A percentile compares a stretch with the other conserved stretches of the same genome.
Evolutionary conservation across 1,140 invertebrate genomes (phyloP).

Genomic region (Plodia interpunctella): DNA sequence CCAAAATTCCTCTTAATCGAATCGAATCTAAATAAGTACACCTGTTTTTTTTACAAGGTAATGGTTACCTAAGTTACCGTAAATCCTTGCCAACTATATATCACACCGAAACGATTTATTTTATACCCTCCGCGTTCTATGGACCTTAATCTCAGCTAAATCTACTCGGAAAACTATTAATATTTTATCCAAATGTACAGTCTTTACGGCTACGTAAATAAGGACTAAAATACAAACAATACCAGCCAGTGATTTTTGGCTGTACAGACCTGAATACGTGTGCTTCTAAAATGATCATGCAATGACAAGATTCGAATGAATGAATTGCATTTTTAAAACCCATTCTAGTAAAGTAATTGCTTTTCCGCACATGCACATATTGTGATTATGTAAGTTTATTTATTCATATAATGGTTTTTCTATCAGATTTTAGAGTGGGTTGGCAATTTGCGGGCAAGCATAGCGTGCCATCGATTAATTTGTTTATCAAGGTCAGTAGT

Average conservation of each 20-base stretch:
- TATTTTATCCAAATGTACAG: neutral
- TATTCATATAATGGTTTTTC: no score
- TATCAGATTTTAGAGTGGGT: no score
- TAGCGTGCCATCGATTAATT: no score
- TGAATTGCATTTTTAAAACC: neutral
- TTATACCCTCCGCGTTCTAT: neutral
- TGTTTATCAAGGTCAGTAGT: no score
- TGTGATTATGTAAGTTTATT: no score
- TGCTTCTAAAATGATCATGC: neutral
- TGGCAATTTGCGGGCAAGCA: no score
- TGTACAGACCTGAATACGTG: neutral
- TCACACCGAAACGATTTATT: neutral
- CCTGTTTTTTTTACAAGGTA: neutral
- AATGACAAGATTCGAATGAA: neutral
- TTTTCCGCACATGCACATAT: no score
- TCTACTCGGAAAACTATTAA: neutral
- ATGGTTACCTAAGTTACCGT: neutral
- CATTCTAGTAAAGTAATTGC: neutral
- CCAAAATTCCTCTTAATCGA: no score
- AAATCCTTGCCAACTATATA: neutral
- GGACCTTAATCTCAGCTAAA: neutral
- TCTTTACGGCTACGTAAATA: neutral
- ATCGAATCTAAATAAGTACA: no score
- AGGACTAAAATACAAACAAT: neutral
- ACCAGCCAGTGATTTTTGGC: neutral